Evolutionary conservation across 2,888 invertebrate species (phyloP).

Genomic region (Euzophera pinguis): DNA sequence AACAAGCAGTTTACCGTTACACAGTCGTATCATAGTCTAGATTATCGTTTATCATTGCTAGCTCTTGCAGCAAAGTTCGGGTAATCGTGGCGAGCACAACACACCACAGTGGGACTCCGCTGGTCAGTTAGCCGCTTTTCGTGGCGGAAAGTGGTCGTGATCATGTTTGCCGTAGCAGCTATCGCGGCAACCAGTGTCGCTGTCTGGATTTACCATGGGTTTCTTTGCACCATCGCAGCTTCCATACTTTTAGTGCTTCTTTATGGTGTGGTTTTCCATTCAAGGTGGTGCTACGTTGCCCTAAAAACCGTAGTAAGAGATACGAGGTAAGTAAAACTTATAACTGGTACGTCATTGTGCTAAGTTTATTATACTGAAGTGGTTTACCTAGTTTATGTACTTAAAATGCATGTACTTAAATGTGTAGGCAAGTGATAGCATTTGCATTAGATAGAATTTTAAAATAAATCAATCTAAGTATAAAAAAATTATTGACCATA

Average conservation of each 20-base stretch:
- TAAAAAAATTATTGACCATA: too few relatives aligned
- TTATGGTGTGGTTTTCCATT: conserved; percentile 83
- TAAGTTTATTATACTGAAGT: not conserved
- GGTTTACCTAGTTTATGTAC: not conserved
- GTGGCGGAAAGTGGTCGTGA: conserved; percentile 67
- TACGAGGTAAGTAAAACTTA: conserved; percentile 76
- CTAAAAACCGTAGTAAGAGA: conserved; percentile 86
- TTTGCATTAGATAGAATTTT: too few relatives aligned
- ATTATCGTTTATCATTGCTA: conserved; percentile 15
- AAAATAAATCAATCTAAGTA: too few relatives aligned
- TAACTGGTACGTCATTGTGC: conserved; percentile 30
- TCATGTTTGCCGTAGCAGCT: conserved; percentile 62
- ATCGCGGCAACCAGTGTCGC: conserved; percentile 62
- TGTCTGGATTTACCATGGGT: conserved; percentile 78
- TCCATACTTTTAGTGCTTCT: conserved; percentile 80
- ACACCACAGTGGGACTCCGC: conserved; percentile 35
- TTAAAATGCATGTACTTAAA: too few relatives aligned
- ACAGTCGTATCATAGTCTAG: not conserved
- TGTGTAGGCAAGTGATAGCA: too few relatives aligned
- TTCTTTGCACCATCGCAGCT: conserved; percentile 82
- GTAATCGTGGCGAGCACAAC: conserved; percentile 19
- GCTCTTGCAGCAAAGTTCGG: not conserved
- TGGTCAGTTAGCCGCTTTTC: conserved; percentile 67
- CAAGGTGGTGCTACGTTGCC: conserved; percentile 89
- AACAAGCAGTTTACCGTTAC: not conserved